Conservation (phyloP, 2,888 invertebrate genomes). For the Ectropis crepuscularia region DNA sequence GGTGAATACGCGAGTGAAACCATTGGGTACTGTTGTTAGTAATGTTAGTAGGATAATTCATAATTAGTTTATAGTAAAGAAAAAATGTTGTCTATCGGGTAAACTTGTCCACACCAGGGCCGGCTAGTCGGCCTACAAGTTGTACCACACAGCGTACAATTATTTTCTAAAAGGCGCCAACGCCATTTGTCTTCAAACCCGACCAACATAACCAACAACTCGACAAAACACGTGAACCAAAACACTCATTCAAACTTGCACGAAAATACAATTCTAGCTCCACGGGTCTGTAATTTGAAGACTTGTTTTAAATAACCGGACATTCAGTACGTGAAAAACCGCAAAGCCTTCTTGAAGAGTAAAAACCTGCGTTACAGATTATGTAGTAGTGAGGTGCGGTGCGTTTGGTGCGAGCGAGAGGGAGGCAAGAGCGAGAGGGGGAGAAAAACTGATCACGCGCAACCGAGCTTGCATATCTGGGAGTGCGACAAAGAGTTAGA, state of each 20-base stretch:
- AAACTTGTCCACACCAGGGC: neutral
- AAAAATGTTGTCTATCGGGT: no score
- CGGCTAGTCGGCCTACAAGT: neutral
- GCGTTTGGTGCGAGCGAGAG: slow-evolving; percentile 68
- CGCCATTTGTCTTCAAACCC: neutral
- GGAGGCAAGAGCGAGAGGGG: slow-evolving; percentile 48
- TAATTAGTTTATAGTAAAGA: no score
- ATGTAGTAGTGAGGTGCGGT: slow-evolving; percentile 49
- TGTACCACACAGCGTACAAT: neutral
- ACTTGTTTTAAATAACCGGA: slow-evolving; percentile 4
- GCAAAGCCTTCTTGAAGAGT: slow-evolving; percentile 48
- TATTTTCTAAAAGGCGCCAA: slow-evolving; percentile 4
- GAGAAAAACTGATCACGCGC: slow-evolving; percentile 69
- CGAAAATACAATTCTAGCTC: neutral
- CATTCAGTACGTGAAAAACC: slow-evolving; percentile 54
- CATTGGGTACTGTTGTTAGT: no score
- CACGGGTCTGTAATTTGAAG: neutral
- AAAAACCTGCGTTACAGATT: slow-evolving; percentile 58
- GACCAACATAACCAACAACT: neutral
- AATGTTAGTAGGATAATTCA: no score
- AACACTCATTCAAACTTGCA: neutral
- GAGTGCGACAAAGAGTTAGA: slow-evolving; percentile 19
- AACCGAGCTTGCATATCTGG: slow-evolving; percentile 70
- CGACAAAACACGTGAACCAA: neutral
- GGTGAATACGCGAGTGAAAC: no score